Base-by-base conservation (phyloP, 1,140 invertebrate species). In the Gryon sp. region DNA sequence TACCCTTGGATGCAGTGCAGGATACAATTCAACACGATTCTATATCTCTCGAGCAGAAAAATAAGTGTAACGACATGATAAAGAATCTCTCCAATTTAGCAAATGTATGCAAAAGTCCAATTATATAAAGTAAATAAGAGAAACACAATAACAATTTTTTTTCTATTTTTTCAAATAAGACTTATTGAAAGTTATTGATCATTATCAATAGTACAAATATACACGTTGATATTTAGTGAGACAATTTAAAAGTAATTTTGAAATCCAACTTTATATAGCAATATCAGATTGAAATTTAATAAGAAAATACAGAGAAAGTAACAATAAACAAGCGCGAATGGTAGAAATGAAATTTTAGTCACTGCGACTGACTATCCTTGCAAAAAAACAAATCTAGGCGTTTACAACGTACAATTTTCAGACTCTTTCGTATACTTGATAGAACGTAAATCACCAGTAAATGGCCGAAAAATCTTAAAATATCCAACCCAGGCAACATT, bases 21-120 rank as follows among this genome's bases (percentile, higher is more conserved):
- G 43, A 73, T 65, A 55, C 34, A 63, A 65, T 73, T 69, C 34
- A 73, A 30, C 74, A 46, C 46, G 68, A 68, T 48, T 63, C 41
- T 77, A 14, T 53, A 55, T 26, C 36, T 50, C 9, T 3, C 2
- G 72, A 68, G 15, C 40, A 57, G 14, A 50, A 43, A 60, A 66
- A 66, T 52, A 60, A 59, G 8, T 75, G 12, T 53, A 52, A 59
- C 11, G 36, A 24, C 3, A 18, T 36, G 32, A 43, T 40, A 43
- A 75, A 68, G 65, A 26, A 75, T 36, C 40, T 18, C 8, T n/a
- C 18, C 15, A 62, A 62, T 59, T 20, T 24, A 0, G 53, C 30
- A 11, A 75, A 55, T 43, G 18, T 22, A 19, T 6, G 20, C 8
- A 14, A 14, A 26, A 12, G 28, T 14, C 28, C 22, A 45, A 59